phyloP scores from a whole-genome alignment of 2,888 invertebrate species.

The Andrena chrysosceles region DNA sequence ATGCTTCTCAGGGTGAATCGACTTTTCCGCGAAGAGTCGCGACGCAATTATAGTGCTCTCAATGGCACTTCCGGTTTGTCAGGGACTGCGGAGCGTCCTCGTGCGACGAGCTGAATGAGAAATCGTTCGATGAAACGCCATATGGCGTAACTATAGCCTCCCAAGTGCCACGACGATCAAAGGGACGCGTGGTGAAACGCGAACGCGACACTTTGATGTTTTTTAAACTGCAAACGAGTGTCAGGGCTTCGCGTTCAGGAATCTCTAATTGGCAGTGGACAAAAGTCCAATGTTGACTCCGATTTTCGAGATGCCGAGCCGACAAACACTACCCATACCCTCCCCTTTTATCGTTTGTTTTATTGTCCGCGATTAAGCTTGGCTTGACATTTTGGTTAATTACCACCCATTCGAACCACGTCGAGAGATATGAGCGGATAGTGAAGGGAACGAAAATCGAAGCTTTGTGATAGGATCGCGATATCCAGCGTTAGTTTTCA shows the following conservation, averaged over 20 bases:
- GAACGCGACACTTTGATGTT: background rate
- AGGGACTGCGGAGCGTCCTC: background rate
- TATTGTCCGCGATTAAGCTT: constrained; percentile 57
- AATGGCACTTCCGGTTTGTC: constrained; percentile 19
- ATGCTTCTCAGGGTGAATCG: background rate
- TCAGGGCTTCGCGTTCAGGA: background rate
- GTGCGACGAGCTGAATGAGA: constrained; percentile 17
- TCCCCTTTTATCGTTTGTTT: constrained; percentile 12
- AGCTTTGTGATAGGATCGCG: background rate
- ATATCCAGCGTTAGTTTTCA: constrained; percentile 6
- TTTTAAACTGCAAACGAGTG: background rate
- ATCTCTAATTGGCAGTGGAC: constrained; percentile 39
- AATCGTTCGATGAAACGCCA: background rate
- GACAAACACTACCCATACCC: background rate
- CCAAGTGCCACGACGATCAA: background rate
- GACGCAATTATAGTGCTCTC: constrained; percentile 11
- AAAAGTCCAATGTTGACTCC: constrained; percentile 20
- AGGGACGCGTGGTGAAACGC: background rate
- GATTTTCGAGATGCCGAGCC: constrained; percentile 40
- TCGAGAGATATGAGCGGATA: background rate
- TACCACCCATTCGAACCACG: constrained; percentile 40
- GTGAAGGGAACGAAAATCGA: background rate
- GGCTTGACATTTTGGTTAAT: constrained; percentile 70
- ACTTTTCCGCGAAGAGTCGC: constrained; percentile 15
- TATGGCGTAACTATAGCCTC: constrained; percentile 2